These are phyloP conservation scores for Drosophila pachea DNA, from an alignment of 1,140 invertebrate genomes.

Conservation along the genomic window DNA sequence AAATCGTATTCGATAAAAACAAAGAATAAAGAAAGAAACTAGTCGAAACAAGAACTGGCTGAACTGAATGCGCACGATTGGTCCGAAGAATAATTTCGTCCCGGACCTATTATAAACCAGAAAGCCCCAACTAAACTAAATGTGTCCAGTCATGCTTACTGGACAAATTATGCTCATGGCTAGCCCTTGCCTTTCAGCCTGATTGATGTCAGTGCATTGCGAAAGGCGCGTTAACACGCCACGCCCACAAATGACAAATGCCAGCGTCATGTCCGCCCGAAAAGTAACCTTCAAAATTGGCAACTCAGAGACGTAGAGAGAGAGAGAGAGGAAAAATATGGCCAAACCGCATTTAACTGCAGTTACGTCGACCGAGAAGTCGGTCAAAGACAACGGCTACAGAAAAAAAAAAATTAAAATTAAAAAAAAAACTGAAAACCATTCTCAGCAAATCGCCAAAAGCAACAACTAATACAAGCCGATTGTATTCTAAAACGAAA, in stretches of 20 bases:
- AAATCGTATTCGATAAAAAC: conserved; percentile 14
- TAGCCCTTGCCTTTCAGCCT: not conserved
- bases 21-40: conserved; percentile 1
- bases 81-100: conserved; percentile 11
- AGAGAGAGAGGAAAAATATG: not conserved
- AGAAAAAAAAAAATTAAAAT: too few species aligned
- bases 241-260: not conserved
- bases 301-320: not conserved
- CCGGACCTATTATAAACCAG: conserved; percentile 1
- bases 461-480: conserved; percentile 21
- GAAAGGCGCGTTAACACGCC: not conserved
- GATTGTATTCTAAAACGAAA: too few species aligned
- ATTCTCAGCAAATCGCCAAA: conserved; percentile 28
- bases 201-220: not conserved
- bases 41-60: conserved; percentile 12
- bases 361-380: conserved; percentile 47
- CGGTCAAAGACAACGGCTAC: conserved; percentile 69
- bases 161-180: not conserved
- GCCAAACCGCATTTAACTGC: conserved; percentile 10
- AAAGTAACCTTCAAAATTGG: not conserved
- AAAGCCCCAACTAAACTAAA: not conserved
- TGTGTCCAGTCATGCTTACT: conserved; percentile 30
- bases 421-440: conserved; percentile 56
- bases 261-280: conserved; percentile 4
- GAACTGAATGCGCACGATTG: not conserved